Evolutionary conservation across 1,140 invertebrate genomes (phyloP), one percentile per base, ranked within the genome.

Genomic region (Reticulitermes speratus): DNA sequence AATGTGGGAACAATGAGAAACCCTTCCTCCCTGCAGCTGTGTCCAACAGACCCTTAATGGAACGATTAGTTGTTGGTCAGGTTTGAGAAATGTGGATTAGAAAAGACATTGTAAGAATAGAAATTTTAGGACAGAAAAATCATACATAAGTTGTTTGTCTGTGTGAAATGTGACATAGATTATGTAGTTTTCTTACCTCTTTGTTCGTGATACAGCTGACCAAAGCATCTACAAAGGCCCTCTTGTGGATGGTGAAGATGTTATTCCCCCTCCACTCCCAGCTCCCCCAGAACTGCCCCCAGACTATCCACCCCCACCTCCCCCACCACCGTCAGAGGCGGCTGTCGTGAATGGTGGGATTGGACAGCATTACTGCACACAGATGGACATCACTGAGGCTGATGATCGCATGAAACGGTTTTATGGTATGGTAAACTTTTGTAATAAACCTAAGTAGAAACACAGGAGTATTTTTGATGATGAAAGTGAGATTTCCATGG

Each of bases 361-460:
- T 52, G 86, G 82, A 19, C 81, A 44, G n/a, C 87, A 87, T 52
- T 88, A 87, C 83, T 88, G 87, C 81, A 87, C 87, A 44, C 87
- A 89, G 86, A 88, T 89, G 88, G 93, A 93, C 87, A 92, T 93
- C 55, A 91, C 90, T 86, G 93, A 93, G 87, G 92, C 93, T n/a
- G 93, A 94, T 89, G 93, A 94, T 85, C 91, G 92, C 87, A 93
- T 93, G 87, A 93, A 94, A 88, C 88, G 92, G 87, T 93, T 92
- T 89, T 94, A 92, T 90, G 93, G 93, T 93, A 85, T 48, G 83
- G 25, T 44, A 19, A 55, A 55, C 52, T 19, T 55, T 21, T 55
- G 19, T 55, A 12, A 55, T 21, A 21, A 55, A 21, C 19, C 52
- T 55, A 55, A 55, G 19, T 55, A 55, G 52, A 48, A 16, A 48